Base-by-base conservation (phyloP, 2,888 invertebrate species). In the Aphrophora alni region DNA sequence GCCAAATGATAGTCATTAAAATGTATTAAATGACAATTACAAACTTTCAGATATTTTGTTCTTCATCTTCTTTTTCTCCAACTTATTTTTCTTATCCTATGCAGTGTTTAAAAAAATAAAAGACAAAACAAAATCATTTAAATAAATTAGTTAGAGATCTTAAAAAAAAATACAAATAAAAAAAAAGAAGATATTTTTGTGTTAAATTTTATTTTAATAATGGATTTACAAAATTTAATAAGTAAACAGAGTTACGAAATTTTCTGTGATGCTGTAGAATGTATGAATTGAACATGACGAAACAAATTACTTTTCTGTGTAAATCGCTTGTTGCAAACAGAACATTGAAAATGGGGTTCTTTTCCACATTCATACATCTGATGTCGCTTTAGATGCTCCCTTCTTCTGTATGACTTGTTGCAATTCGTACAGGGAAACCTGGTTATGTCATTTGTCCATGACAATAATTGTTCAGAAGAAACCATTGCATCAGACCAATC, bases 361-460 rank as follows among this genome's bases (percentile, higher is more conserved):
- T 82, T 83, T 17, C 84, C 84, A 28, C 84, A 85, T 78, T 84
- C 84, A 72, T 84, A 85, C 14, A 73, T 82, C 74, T 80, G 70
- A 76, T 85, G 84, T 33, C 83, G 80, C 12, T 71, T 77, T 17
- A 85, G 77, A 68, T 82, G 82, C 69, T 82, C 73, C 71, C 82
- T 83, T 44, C 84, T 80, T 73, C 83, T 76, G 76, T 83, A 83
- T 12, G 77, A 72, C 25, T 81, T 81, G 5, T 68, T 28, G 27
- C 83, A 83, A 28, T 28, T 8, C 12, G 33, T 25, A 70, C 77
- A 77, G 25, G 59, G 1, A 59, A 59, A 59, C 10, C 59, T n/a
- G 59, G 12, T 14, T 14, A 59, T 12, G 14, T 5, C 59, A 7
- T 59, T 59, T 21, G 59, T 59, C 59, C 59, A 59, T 5, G n/a